Evolutionary conservation across 2,113 vertebrate species (phyloP).

Genomic region (Brachyistius frenatus): DNA sequence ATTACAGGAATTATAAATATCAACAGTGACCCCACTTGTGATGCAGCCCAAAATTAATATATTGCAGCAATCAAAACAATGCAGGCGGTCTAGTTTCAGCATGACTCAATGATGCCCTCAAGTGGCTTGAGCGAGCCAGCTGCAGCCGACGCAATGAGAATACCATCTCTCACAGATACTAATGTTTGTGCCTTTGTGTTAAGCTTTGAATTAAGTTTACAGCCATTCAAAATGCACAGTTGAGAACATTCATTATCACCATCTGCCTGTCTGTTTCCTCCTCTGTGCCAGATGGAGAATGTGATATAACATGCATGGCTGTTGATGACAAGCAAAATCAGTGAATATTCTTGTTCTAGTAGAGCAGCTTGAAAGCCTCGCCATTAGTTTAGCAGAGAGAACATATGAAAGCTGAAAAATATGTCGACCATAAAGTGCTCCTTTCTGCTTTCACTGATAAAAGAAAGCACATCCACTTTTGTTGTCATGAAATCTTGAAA

Average conservation of each 20-base stretch:
- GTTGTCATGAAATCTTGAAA: conserved; percentile 9
- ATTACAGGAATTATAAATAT: conserved; percentile 69
- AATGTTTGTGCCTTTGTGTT: not conserved
- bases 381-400: not conserved
- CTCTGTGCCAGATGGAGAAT: conserved; percentile 17
- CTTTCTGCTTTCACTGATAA: not conserved
- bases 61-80: conserved; percentile 15
- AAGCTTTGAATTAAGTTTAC: not conserved
- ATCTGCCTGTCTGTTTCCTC: not conserved
- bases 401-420: not conserved
- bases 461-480: not conserved
- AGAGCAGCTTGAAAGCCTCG: too few species aligned
- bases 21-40: conserved; percentile 53
- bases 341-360: not conserved
- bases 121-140: conserved; percentile 48
- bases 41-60: conserved; percentile 54
- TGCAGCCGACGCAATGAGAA: not conserved
- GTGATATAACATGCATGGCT: not conserved
- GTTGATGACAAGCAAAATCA: conserved; percentile 2
- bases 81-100: not conserved
- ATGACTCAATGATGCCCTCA: conserved; percentile 70
- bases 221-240: not conserved
- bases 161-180: not conserved
- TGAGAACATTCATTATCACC: not conserved
- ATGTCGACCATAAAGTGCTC: not conserved